Evolutionary conservation across 2,113 vertebrate genomes (phyloP).

Genomic region (Mus pahari): DNA sequence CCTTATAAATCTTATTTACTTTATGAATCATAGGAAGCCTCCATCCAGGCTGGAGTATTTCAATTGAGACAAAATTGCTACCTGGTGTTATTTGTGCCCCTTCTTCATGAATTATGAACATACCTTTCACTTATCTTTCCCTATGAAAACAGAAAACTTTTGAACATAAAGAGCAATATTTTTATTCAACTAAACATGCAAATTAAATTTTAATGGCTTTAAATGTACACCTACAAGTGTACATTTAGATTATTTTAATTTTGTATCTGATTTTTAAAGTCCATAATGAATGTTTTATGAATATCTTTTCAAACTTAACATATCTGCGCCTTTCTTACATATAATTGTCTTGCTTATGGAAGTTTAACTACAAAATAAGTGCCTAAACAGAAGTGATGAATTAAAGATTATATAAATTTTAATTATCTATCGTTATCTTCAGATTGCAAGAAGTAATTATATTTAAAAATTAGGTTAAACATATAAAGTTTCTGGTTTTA

Average conservation of each 20-base stretch:
- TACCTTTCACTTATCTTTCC: not conserved
- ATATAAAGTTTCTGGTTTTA: not conserved
- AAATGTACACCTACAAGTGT: not conserved
- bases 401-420: constrained; percentile 24
- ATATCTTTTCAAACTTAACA: not conserved
- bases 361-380: not conserved
- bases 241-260: not conserved
- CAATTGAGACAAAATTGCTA: too few relatives aligned
- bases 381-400: not conserved
- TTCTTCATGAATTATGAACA: not conserved
- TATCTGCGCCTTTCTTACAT: not conserved
- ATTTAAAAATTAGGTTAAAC: not conserved
- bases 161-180: not conserved
- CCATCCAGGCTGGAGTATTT: not conserved
- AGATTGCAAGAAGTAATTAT: not conserved
- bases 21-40: not conserved
- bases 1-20: not conserved
- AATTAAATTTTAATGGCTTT: not conserved
- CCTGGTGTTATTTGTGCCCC: not conserved
- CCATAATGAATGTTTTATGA: not conserved
- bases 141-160: not conserved
- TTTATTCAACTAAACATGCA: not conserved
- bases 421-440: not conserved
- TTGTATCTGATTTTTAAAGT: not conserved
- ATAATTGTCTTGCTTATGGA: not conserved